phyloP scores from a whole-genome alignment of 2,797 vertebrate genomes.

The Oryzias sinensis region DNA sequence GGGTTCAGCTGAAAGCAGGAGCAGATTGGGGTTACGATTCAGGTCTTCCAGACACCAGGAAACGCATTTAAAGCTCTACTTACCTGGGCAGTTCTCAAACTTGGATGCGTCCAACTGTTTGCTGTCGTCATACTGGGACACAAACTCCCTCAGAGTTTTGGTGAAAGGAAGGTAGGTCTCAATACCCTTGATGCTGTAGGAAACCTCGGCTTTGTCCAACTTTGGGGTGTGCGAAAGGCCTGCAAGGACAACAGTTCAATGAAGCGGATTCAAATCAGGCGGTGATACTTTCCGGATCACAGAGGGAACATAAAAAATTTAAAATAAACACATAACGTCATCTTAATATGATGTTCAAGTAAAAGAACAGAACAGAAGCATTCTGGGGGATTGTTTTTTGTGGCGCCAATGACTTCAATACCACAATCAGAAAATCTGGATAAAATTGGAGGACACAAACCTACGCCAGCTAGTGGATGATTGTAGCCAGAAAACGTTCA shows the following conservation, averaged over 20 bases:
- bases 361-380: too few species aligned
- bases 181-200: constrained; percentile 66
- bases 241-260: constrained; percentile 46
- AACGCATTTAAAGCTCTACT: background rate
- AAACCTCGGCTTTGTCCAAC: constrained; percentile 84
- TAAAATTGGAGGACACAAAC: too few species aligned
- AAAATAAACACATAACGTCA: too few species aligned
- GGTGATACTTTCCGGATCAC: too few species aligned
- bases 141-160: constrained; percentile 74
- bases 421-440: too few species aligned
- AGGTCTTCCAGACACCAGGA: too few species aligned
- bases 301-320: too few species aligned
- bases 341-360: too few species aligned
- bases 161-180: constrained; percentile 76
- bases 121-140: constrained; percentile 70
- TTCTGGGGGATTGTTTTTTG: too few species aligned
- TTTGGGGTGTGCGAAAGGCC: constrained; percentile 87
- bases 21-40: background rate
- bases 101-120: constrained; percentile 74
- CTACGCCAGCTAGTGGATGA: too few species aligned
- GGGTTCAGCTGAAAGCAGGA: constrained; percentile 69
- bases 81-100: constrained; percentile 88
- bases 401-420: too few species aligned
- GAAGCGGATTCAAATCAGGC: background rate
- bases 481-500: too few species aligned